These are phyloP conservation scores for Anguilla megastoma DNA, from an alignment of 2,797 vertebrate genomes.

Conservation along the genomic window DNA sequence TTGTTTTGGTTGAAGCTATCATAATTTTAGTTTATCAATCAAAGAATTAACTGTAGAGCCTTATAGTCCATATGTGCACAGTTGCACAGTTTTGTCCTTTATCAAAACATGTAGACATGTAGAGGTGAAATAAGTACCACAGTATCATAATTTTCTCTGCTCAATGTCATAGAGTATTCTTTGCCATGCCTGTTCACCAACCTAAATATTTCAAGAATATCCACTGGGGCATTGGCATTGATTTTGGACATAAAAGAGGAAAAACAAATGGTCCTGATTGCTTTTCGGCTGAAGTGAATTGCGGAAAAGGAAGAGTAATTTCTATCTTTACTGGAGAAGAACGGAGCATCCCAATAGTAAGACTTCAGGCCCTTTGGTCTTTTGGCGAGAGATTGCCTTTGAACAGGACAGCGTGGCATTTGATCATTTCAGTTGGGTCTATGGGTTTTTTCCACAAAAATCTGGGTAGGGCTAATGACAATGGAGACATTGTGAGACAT, in stretches of 20 bases:
- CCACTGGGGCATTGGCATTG: neutral
- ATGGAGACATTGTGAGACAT: neutral
- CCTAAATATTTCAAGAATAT: conserved; percentile 2
- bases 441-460: neutral
- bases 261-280: neutral
- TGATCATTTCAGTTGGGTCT: neutral
- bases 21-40: neutral
- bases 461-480: neutral
- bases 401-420: neutral
- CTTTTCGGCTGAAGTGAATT: neutral
- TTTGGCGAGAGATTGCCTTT: neutral
- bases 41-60: neutral
- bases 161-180: conserved; percentile 9
- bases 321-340: neutral
- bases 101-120: neutral
- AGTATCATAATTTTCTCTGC: neutral
- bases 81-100: neutral
- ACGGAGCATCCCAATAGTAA: neutral
- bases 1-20: neutral
- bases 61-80: neutral
- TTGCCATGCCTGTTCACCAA: neutral
- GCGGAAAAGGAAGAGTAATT: neutral
- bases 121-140: neutral
- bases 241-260: neutral
- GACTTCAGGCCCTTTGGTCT: neutral